Evolutionary conservation across 2,888 invertebrate species (phyloP), one percentile per base, ranked within the genome.

Genomic region (Pherbina coryleti): DNA sequence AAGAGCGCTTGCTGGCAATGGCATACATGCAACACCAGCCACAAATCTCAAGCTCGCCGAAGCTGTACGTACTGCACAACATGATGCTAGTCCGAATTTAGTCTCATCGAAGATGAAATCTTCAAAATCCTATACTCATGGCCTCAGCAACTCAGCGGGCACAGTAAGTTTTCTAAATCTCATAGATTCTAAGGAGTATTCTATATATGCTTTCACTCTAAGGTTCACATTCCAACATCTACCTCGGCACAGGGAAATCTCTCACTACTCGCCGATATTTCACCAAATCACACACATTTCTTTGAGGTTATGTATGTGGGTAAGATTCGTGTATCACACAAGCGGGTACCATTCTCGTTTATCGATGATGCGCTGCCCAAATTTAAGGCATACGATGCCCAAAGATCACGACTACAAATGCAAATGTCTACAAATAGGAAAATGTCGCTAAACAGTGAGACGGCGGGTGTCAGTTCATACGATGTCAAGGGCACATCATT

Each of bases 221-320:
- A 86, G 86, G 86, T 87, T 37, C 87, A 89, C 86, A 89, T 89
- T 85, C 88, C 89, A 84, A 87, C 88, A 34, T 89, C 89, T 80
- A 89, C 87, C 74, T 89, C 89, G 80, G 88, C 89, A 37, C 88
- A 89, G 82, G 86, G 89, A 55, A 89, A 89, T 84, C 85, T 90
- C 28, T 88, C 89, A 55, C 81, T 89, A 75, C 84, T 90, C 51
- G 87, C 88, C 60, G 95, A 96, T 86, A 94, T 96, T 76, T 95
- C 96, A 0, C 95, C 95, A 9, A 95, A 95, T 84, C 95, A 95
- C 79, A 96, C 96, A 31, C 96, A 96, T 88, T 96, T 96, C 90
- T 96, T 96, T 86, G 96, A 97, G 92, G 96, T 95, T 3, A 91
- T 97, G 81, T 98, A 98, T 89, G 94, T 98, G 69, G 98, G 98